Conservation (phyloP, 2,888 invertebrate species). For the Spatulosminthurus flaviceps region DNA sequence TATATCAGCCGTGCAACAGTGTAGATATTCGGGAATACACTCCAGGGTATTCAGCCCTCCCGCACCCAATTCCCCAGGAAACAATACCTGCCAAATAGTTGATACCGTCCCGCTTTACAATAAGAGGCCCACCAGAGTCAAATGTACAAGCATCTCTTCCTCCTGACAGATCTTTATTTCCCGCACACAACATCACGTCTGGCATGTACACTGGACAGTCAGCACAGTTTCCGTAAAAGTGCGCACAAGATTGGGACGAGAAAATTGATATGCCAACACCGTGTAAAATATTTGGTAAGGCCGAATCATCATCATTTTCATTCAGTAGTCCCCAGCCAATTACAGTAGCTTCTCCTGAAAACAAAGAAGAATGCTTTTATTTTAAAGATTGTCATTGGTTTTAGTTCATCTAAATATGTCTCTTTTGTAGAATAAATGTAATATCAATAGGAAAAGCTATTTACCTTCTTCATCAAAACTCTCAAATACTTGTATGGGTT, state of each 20-base stretch:
- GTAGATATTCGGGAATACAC: neutral
- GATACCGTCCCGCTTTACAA: neutral
- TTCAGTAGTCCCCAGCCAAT: neutral
- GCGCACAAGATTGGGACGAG: neutral
- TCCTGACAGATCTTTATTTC: neutral
- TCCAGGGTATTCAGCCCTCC: neutral
- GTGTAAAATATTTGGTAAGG: neutral
- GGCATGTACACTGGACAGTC: neutral
- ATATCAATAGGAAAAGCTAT: neutral
- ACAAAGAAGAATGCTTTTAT: neutral
- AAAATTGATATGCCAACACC: neutral
- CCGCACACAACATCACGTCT: neutral
- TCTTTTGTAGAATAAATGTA: too few relatives aligned
- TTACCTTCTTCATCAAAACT: constrained; percentile 4
- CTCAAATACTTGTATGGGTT: neutral
- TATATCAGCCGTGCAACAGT: neutral
- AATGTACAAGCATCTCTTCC: neutral
- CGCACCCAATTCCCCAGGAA: neutral
- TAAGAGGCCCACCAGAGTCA: neutral
- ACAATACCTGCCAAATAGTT: neutral
- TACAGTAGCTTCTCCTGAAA: neutral
- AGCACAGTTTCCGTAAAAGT: neutral
- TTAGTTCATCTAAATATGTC: too few relatives aligned
- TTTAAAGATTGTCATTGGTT: too few relatives aligned
- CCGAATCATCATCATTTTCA: neutral